These are phyloP conservation scores for Anarhynchus alexandrinus DNA, from an alignment of 2,113 vertebrate species.

Conservation along the genomic window DNA sequence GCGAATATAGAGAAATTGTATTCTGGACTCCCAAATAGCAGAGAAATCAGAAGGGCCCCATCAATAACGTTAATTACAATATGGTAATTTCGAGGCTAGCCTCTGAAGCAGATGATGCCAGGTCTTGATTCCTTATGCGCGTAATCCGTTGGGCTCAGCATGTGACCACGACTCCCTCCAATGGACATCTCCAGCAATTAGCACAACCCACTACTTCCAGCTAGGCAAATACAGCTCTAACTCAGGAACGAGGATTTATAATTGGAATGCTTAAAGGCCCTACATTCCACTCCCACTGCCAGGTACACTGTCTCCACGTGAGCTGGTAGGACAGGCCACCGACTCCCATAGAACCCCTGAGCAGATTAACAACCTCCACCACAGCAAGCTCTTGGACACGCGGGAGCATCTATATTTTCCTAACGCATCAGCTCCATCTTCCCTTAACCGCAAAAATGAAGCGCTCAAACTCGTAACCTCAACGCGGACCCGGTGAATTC, in stretches of 20 bases:
- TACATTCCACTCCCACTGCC: background rate
- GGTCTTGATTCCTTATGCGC: background rate
- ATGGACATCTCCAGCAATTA: conserved; percentile 19
- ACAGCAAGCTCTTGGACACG: background rate
- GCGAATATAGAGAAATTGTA: accelerated
- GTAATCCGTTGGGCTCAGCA: background rate
- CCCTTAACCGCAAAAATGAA: background rate
- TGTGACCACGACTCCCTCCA: conserved; percentile 42
- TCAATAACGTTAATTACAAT: background rate
- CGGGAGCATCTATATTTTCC: background rate
- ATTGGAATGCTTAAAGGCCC: accelerated
- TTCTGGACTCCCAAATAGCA: background rate
- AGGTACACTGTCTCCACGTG: accelerated
- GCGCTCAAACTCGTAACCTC: too few relatives aligned
- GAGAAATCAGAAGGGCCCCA: background rate
- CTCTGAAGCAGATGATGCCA: background rate
- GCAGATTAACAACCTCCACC: background rate
- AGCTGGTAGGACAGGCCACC: background rate
- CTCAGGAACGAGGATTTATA: background rate
- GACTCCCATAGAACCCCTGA: accelerated
- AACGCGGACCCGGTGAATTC: background rate
- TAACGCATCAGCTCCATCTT: background rate
- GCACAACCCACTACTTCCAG: background rate
- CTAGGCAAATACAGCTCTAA: background rate
- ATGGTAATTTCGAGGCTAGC: background rate